Base-by-base conservation (phyloP, 2,113 vertebrate genomes). In the Sebastes fasciatus region DNA sequence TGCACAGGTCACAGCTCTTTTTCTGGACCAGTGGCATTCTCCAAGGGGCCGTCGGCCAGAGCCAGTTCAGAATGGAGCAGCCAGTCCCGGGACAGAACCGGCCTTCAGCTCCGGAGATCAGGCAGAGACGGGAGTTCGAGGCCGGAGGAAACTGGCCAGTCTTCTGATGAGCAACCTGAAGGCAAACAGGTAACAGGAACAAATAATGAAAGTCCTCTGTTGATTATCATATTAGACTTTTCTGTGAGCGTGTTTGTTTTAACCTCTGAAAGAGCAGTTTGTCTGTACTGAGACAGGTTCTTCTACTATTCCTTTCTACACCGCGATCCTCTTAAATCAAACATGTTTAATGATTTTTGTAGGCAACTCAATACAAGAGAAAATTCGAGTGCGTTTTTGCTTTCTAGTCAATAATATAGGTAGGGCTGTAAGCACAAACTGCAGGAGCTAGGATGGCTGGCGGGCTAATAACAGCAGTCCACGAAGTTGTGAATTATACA, bases 11-110 rank as follows among this genome's bases (percentile, higher is more conserved):
- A 70, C 2, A 60, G 61, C 8, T 64, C 43, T 70, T 34, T 90
- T 77, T 52, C 1, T 34, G 72, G 91, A 96, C 67, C 95, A 95
- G 70, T 95, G 94, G 95, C 60, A 68, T 8, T 73, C 55, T 57
- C 48, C 52, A 48, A 68, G n/a, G 12, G 6, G 6, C 6, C 54
- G 7, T 5, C 19, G n/a, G 5, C 51, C 19, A 8, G 34, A 55
- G 23, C n/a, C 46, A 0, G 19, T 34, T 8, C 62, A 45, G 52
- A 70, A 40, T 7, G 67, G 34, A 6, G 19, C 0, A 0, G 52
- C 69, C n/a, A 12, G 49, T 69, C n/a, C 54, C 0, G 58, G 60
- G 11, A 5, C 70, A 14, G 48, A 2, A 1, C 26, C 46, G 61
- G 0, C 10, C 48, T 1, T 1, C 23, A 10, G 4, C 0, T 48